Evolutionary conservation across 2,113 vertebrate genomes (phyloP).

Genomic region (Pteronura brasiliensis): DNA sequence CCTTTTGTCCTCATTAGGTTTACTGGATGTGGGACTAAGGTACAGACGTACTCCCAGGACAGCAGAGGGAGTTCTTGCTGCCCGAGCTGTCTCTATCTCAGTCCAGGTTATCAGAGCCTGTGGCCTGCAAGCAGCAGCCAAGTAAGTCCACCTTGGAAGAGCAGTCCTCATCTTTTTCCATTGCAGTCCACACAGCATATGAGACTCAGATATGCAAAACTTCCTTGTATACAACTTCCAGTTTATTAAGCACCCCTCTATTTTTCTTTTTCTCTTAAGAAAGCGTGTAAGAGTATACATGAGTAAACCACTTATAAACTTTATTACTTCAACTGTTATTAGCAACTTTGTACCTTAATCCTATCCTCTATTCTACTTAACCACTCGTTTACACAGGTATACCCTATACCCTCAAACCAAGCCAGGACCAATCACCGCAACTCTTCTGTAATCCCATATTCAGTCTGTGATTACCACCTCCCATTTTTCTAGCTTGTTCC

Average conservation of each 20-base stretch:
- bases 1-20: conserved; percentile 81
- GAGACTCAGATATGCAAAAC: background rate
- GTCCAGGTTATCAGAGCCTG: conserved; percentile 91
- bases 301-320: conserved; percentile 18
- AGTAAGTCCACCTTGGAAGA: conserved; percentile 81
- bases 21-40: conserved; percentile 90
- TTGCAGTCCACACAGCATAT: background rate
- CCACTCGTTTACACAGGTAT: background rate
- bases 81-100: conserved; percentile 85
- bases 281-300: conserved; percentile 1
- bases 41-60: conserved; percentile 85
- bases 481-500: background rate
- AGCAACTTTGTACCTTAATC: background rate
- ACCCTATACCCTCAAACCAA: background rate
- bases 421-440: background rate
- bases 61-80: conserved; percentile 77
- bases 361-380: background rate
- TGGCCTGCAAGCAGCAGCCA: conserved; percentile 93
- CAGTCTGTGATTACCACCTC: background rate
- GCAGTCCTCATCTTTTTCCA: background rate
- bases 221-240: background rate
- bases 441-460: background rate
- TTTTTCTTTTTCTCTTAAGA: conserved; percentile 36
- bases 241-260: conserved; percentile 36
- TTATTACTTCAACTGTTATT: conserved; percentile 8